These are phyloP conservation scores for Ochropleura plecta DNA, from an alignment of 2,888 invertebrate species.

Conservation along the genomic window DNA sequence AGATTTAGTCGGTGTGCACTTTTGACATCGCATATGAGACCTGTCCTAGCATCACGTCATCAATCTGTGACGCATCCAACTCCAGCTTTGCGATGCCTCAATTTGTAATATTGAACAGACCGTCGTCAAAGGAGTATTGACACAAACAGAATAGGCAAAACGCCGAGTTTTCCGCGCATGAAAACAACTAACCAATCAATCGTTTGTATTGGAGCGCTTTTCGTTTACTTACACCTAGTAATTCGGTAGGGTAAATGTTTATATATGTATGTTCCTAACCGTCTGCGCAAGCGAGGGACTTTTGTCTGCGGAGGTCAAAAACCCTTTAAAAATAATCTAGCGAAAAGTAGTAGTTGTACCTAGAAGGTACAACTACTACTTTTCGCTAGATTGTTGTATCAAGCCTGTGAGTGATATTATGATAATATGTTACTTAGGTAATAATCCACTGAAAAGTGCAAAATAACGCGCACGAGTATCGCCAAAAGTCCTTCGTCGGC, in stretches of 20 bases:
- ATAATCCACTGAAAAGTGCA: neutral
- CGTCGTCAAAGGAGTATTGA: neutral
- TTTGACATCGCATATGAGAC: neutral
- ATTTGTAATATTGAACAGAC: conserved; percentile 32
- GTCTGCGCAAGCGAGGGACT: neutral
- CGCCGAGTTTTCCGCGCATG: neutral
- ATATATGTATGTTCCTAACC: neutral
- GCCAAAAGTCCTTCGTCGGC: neutral
- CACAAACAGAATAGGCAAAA: neutral
- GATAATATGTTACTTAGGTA: neutral
- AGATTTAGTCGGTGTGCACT: conserved; percentile 9
- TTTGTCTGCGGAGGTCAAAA: neutral
- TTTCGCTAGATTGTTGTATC: neutral
- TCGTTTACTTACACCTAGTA: neutral
- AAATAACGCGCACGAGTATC: neutral
- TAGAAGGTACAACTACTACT: too few relatives aligned
- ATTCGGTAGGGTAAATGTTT: neutral
- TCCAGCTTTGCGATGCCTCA: conserved; percentile 2
- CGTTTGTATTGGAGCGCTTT: conserved; percentile 20
- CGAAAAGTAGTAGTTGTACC: neutral
- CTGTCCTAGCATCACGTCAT: neutral
- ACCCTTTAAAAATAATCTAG: neutral
- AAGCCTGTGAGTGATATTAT: neutral
- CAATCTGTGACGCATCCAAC: neutral
- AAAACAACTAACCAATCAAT: conserved; percentile 23